Evolutionary conservation across 1,140 invertebrate species (phyloP), one percentile per base, ranked within the genome.

Genomic region (Hydropsyche tenuis): DNA sequence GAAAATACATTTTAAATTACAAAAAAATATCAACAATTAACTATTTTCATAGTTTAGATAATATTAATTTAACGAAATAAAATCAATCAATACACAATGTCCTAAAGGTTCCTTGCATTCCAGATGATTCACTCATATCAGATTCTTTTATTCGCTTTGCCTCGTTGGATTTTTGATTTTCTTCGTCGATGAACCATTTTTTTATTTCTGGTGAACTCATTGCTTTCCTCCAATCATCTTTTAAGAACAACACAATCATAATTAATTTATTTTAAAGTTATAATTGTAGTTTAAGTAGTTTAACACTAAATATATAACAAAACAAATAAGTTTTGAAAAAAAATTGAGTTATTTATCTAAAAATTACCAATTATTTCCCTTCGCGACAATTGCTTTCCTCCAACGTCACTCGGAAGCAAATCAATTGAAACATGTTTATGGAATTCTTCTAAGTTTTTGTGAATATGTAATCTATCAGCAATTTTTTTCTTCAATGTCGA

Each of bases 371-470:
- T 43, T 5, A 65, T 43, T 65, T 65, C 27, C 43, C 16, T 45
- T 20, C 30, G 42, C 5, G 63, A 43, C 7, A 18, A 11, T 43
- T 65, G 30, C 16, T 65, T 43, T 11, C 66, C 66, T 25, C 48
- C 66, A 5, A 53, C 18, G 7, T 69, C 66, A 37, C 22, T 51
- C 6, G 66, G 66, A 20, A 69, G 14, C 25, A 69, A 16, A 7
- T 69, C 45, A 7, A 16, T 9, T n/a, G 66, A 42, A 48, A 69
- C 48, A 23, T 23, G 23, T 6, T 69, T 20, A 22, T 69, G 27
- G 20, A 69, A 69, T 16, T 69, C 66, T 20, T 69, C 66, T 25
- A 69, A 69, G n/a, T 12, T 69, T 30, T 48, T 69, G 18, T 69
- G 66, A 9, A 69, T 7, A 7, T 69, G 25, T 11, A 69, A 16